Conservation (phyloP, 2,888 invertebrate genomes). For the Eilema caniola region DNA sequence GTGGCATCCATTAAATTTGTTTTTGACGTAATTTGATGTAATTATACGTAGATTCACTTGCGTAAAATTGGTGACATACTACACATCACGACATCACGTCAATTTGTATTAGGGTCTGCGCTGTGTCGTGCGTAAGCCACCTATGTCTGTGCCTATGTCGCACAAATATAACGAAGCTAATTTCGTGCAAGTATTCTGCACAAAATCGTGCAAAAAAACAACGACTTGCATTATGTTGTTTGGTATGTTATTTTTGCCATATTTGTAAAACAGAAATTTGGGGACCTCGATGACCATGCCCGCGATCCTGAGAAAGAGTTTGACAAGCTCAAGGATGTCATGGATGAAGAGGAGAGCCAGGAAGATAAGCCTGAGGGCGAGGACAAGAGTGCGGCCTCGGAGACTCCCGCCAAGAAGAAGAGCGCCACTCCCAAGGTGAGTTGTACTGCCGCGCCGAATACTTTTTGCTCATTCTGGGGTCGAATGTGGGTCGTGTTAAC, state of each 20-base stretch:
- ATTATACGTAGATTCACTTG: too few species aligned
- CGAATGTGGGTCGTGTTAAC: not conserved
- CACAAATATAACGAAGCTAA: too few species aligned
- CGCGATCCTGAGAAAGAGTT: slow-evolving; percentile 90
- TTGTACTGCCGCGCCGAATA: not conserved
- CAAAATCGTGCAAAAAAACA: too few species aligned
- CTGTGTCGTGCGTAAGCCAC: too few species aligned
- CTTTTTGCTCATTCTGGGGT: not conserved
- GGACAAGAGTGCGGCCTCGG: slow-evolving; percentile 48
- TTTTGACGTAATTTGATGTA: too few species aligned
- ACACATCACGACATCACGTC: not conserved
- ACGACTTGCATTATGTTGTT: too few species aligned
- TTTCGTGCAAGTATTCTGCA: too few species aligned
- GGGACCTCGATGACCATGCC: slow-evolving; percentile 83
- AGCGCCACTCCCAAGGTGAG: slow-evolving; percentile 79
- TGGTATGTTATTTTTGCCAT: not conserved
- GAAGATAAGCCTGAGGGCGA: slow-evolving; percentile 59
- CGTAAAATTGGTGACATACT: too few species aligned
- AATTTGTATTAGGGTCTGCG: not conserved
- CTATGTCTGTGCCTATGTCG: too few species aligned
- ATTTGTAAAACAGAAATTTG: slow-evolving; percentile 71
- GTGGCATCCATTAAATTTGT: not conserved
- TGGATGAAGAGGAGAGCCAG: slow-evolving; percentile 62
- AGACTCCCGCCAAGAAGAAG: slow-evolving; percentile 72
- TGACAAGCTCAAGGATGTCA: slow-evolving; percentile 89